Conservation (phyloP, 2,888 invertebrate genomes). For the Acronicta aceris region DNA sequence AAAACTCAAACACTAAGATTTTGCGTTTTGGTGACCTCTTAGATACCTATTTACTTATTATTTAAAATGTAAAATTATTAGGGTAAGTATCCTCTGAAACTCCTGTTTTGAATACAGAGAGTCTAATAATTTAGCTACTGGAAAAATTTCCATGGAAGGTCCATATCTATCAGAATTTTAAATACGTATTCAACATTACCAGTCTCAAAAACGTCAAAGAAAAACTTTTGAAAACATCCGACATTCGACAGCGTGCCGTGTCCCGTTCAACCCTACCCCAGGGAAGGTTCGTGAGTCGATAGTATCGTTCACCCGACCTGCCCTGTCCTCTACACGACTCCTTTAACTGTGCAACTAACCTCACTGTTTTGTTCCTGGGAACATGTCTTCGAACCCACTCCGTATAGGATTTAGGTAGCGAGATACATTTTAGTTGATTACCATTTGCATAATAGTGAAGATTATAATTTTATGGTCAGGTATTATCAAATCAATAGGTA, state of each 20-base stretch:
- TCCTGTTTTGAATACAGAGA: too few species aligned
- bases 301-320: conserved; percentile 81
- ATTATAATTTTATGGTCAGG: background rate
- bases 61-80: too few species aligned
- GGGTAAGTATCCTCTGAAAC: too few species aligned
- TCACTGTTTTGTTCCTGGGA: conserved; percentile 58
- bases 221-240: background rate
- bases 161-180: too few species aligned
- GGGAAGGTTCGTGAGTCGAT: conserved; percentile 72
- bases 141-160: too few species aligned
- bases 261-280: conserved; percentile 41
- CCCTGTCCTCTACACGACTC: conserved; percentile 69
- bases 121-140: too few species aligned
- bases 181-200: too few species aligned
- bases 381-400: conserved; percentile 30
- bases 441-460: conserved; percentile 6
- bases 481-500: background rate
- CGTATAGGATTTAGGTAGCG: conserved; percentile 6
- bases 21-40: too few species aligned
- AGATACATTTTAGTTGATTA: conserved; percentile 11
- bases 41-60: too few species aligned
- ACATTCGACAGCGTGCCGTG: background rate
- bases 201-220: background rate
- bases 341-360: conserved; percentile 60
- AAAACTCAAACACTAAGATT: too few species aligned